These are phyloP conservation scores for Cassiopea andromeda DNA, from an alignment of 30 jellyfish, hydroid and myxozoan species.

Conservation along the genomic window DNA sequence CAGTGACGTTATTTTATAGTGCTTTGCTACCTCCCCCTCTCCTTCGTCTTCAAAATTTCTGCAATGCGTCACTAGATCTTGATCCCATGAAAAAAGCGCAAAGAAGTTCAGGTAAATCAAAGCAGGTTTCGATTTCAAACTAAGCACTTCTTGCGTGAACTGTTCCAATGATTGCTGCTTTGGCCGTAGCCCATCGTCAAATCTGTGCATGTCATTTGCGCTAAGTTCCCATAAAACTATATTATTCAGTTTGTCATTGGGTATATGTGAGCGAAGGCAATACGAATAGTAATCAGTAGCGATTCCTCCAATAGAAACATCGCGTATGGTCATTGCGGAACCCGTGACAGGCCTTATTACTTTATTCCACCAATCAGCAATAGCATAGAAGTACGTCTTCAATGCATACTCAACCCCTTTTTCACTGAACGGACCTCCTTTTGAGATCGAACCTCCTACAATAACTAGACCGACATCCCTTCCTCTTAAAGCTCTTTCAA, in stretches of 20 bases:
- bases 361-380: slow-evolving; percentile 99
- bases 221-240: slow-evolving; percentile 98
- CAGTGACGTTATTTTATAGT: slow-evolving; percentile 93
- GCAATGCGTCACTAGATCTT: slow-evolving; percentile 93
- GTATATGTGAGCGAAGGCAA: slow-evolving; percentile 94
- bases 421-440: slow-evolving; percentile 99
- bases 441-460: slow-evolving; percentile 99
- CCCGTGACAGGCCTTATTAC: slow-evolving; percentile 99
- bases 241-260: slow-evolving; percentile 94
- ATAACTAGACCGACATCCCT: slow-evolving; percentile 98
- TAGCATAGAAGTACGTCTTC: slow-evolving; percentile 94
- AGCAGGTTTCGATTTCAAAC: slow-evolving; percentile 97
- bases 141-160: slow-evolving; percentile 92
- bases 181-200: slow-evolving; percentile 82
- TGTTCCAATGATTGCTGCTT: slow-evolving; percentile 96
- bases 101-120: slow-evolving; percentile 86
- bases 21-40: slow-evolving; percentile 93
- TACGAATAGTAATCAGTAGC: slow-evolving; percentile 98
- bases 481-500: slow-evolving; percentile 96
- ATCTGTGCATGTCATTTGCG: slow-evolving; percentile 98
- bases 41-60: slow-evolving; percentile 99
- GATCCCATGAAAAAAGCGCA: slow-evolving; percentile 97
- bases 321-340: slow-evolving; percentile 96
- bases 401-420: slow-evolving; percentile 96
- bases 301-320: slow-evolving; percentile 98